Conservation (phyloP, 2,888 invertebrate genomes). For the Synanthedon myopaeformis region DNA sequence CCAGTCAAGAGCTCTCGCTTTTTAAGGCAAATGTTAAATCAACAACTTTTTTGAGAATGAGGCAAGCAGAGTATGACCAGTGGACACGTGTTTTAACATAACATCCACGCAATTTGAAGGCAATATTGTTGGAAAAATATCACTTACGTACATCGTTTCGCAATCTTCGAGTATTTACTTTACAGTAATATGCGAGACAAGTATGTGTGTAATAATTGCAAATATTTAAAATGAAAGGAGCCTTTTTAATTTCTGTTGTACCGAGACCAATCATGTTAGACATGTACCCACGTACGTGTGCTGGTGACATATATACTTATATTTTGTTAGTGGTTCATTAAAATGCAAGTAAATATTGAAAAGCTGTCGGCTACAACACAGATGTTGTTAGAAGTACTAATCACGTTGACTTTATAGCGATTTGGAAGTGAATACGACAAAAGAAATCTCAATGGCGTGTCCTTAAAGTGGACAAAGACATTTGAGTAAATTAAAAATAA, state of each 20-base stretch:
- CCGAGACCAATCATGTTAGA: constrained; percentile 29
- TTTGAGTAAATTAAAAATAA: no score
- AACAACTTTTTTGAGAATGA: constrained; percentile 46
- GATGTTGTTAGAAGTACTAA: no score
- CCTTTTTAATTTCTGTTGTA: constrained; percentile 10
- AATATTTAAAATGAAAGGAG: no score
- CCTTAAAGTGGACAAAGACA: no score
- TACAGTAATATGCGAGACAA: not conserved
- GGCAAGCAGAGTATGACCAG: constrained; percentile 31
- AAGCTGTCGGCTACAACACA: not conserved
- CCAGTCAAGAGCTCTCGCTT: constrained; percentile 28
- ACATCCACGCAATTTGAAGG: constrained; percentile 21
- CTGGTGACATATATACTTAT: constrained; percentile 22
- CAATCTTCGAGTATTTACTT: not conserved
- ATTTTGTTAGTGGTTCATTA: constrained; percentile 39
- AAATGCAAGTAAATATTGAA: constrained; percentile 42
- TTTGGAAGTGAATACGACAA: no score
- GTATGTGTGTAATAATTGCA: not conserved
- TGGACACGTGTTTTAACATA: constrained; percentile 17
- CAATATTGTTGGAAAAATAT: constrained; percentile 18
- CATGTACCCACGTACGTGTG: constrained; percentile 14
- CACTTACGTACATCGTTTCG: constrained; percentile 4
- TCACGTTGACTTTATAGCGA: no score
- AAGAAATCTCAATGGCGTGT: no score
- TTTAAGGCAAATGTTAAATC: constrained; percentile 54